Conservation (phyloP, 2,888 invertebrate genomes). For the Oscheius myriophilus region DNA sequence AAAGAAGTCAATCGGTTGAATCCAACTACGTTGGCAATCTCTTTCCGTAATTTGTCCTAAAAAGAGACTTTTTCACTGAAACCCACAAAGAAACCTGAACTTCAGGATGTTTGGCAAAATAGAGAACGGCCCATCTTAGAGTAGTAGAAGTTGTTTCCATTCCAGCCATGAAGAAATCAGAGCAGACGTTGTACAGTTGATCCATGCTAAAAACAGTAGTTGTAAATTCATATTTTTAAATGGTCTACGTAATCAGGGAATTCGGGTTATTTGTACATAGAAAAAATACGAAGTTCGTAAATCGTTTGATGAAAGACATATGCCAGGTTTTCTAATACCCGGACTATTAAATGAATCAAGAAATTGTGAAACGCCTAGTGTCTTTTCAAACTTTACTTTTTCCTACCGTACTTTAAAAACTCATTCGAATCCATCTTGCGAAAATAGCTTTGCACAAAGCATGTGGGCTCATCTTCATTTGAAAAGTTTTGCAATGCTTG, state of each 20-base stretch:
- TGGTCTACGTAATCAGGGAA: too few species aligned
- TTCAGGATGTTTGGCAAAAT: conserved; percentile 48
- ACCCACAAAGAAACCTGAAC: conserved; percentile 39
- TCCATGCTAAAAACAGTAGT: conserved; percentile 3
- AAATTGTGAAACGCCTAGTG: too few species aligned
- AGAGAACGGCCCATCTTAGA: conserved; percentile 46
- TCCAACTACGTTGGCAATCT: conserved; percentile 43
- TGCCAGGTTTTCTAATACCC: too few species aligned
- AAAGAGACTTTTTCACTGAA: too few species aligned
- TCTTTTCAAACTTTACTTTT: neutral
- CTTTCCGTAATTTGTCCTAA: conserved; percentile 45
- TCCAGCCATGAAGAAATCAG: conserved; percentile 58
- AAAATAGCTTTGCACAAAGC: conserved; percentile 25
- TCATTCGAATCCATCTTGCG: conserved; percentile 19
- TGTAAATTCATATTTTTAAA: too few species aligned
- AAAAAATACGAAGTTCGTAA: too few species aligned
- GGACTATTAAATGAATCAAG: too few species aligned
- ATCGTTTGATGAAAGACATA: too few species aligned
- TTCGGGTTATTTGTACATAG: too few species aligned
- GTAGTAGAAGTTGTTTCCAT: conserved; percentile 60
- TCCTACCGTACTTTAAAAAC: conserved; percentile 12
- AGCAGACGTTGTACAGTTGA: conserved; percentile 24
- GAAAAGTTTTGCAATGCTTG: conserved; percentile 7
- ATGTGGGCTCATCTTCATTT: conserved; percentile 16
- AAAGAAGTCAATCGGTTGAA: conserved; percentile 35